phyloP scores from a whole-genome alignment of 2,797 vertebrate genomes.

The Rhinella marina region DNA sequence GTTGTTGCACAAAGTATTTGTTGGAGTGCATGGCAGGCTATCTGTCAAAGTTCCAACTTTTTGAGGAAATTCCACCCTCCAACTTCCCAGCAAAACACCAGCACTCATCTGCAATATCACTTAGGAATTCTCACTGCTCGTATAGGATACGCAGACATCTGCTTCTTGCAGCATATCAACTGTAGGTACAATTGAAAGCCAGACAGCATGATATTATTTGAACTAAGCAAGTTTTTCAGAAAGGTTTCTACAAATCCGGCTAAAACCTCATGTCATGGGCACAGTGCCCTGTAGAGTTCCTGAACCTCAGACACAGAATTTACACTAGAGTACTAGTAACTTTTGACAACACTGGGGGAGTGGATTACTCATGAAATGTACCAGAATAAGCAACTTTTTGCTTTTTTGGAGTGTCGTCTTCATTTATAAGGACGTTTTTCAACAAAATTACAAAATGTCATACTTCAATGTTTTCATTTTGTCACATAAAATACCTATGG shows the following conservation, averaged over 20 bases:
- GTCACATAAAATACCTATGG: no score
- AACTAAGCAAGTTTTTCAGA: neutral
- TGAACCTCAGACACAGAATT: neutral
- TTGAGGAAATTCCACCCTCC: conserved; percentile 59
- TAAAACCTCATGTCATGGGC: neutral
- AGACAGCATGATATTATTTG: neutral
- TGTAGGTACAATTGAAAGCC: conserved; percentile 1
- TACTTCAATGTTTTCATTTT: no score
- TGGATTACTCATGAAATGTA: no score
- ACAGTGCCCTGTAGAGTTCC: neutral
- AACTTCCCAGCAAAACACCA: conserved; percentile 49
- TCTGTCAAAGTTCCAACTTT: conserved; percentile 58
- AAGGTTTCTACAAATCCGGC: neutral
- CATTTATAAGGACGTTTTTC: no score
- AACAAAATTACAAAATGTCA: no score
- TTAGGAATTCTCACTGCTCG: conserved; percentile 46
- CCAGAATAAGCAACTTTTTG: no score
- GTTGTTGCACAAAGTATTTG: conserved; percentile 33
- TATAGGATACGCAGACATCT: conserved; percentile 27
- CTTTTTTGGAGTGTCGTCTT: no score
- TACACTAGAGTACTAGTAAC: no score
- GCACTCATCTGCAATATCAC: conserved; percentile 39
- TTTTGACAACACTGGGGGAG: no score
- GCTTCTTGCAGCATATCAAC: conserved; percentile 1
- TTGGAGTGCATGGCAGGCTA: conserved; percentile 38